These are phyloP conservation scores for Lepisosteus osseus DNA, from an alignment of 2,113 vertebrate species.

Conservation along the genomic window DNA sequence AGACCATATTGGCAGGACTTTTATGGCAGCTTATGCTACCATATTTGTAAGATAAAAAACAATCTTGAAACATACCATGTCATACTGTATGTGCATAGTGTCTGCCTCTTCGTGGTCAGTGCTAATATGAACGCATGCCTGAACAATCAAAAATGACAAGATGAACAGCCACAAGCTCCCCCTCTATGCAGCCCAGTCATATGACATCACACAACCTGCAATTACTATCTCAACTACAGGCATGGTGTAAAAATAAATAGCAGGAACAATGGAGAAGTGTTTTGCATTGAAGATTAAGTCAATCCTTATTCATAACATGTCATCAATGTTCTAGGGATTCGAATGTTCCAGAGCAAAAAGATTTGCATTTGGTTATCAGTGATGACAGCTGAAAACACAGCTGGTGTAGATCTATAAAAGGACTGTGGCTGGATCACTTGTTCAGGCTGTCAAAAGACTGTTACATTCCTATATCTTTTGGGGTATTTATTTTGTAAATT, in stretches of 20 bases:
- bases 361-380: neutral
- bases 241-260: neutral
- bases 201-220: conserved; percentile 1
- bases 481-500: too few species aligned
- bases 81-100: too few species aligned
- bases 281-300: neutral
- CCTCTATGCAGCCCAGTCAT: neutral
- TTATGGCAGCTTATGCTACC: too few species aligned
- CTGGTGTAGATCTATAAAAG: too few species aligned
- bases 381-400: too few species aligned
- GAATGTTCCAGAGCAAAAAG: neutral
- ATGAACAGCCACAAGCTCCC: neutral
- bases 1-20: too few species aligned
- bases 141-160: neutral
- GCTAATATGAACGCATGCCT: neutral
- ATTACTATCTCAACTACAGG: neutral
- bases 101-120: neutral
- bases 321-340: neutral
- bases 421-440: too few species aligned
- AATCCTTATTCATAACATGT: neutral
- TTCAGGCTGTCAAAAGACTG: too few species aligned
- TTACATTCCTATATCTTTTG: too few species aligned
- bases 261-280: neutral
- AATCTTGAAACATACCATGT: too few species aligned
- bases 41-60: too few species aligned